Conservation (phyloP, 1,140 invertebrate species). For the Anoplophora glabripennis region DNA sequence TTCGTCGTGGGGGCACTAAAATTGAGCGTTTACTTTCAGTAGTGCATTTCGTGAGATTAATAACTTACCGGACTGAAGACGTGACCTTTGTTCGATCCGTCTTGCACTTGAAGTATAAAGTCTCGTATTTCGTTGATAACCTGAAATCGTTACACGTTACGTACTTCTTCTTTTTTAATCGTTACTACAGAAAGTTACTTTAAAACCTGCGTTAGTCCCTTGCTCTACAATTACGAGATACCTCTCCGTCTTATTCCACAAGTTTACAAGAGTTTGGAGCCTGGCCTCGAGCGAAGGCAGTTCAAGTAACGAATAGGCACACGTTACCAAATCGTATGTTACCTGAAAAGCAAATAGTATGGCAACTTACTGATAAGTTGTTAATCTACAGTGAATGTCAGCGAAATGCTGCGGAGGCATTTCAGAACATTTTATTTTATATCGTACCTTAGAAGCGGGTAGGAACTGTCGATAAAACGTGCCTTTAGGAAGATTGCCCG, state of each 20-base stretch:
- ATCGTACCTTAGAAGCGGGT: conserved; percentile 61
- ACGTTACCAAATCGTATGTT: conserved; percentile 77
- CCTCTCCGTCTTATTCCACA: conserved; percentile 83
- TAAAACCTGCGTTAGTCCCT: conserved; percentile 77
- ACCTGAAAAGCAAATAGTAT: conserved; percentile 66
- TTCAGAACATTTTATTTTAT: no score
- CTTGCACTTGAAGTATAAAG: conserved; percentile 59
- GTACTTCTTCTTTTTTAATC: neutral
- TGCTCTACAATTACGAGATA: conserved; percentile 83
- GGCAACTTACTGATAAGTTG: no score
- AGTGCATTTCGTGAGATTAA: no score
- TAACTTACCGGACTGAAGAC: conserved; percentile 72
- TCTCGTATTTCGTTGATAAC: conserved; percentile 71
- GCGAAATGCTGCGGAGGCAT: no score
- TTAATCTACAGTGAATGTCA: no score
- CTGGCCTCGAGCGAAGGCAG: conserved; percentile 64
- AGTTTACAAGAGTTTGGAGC: conserved; percentile 67
- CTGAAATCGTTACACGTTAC: conserved; percentile 45
- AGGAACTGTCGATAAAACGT: conserved; percentile 79
- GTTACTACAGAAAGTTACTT: conserved; percentile 48
- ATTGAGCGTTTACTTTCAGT: neutral
- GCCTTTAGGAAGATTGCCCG: conserved; percentile 56
- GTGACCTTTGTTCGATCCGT: conserved; percentile 52
- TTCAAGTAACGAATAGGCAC: conserved; percentile 80
- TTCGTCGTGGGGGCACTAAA: conserved; percentile 76